Evolutionary conservation across 2,888 invertebrate species (phyloP), one percentile per base, ranked within the genome.

Genomic region (Crossocerus cetratus): DNA sequence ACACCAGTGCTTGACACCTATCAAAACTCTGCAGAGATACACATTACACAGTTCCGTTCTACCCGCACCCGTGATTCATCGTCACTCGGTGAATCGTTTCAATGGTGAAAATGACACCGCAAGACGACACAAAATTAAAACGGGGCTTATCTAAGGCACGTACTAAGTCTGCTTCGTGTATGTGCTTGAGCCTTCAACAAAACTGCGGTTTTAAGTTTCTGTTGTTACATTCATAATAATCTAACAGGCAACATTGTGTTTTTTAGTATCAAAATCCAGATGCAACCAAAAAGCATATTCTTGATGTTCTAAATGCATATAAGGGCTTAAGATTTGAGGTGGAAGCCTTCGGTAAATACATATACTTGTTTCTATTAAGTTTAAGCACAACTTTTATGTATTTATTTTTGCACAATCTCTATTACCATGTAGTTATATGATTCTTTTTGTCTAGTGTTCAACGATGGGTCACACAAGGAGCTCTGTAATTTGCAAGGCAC

Each of bases 401-500:
- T 54, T 67, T 3, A 21, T 11, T 62, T 56, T 20, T 43, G n/a
- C 8, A 1, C 42, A 11, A 55, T 49, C 5, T 0, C 49, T 8
- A 1, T 43, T 44, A 5, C 14, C 18, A 14, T 11, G 18, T 18
- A 3, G 54, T 61, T 58, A 1, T n/a, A 21, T 55, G 49, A 55
- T 63, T 21, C 1, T 56, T 55, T 16, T 68, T 63, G 61, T 76
- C 80, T 90, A 96, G 97, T 96, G 71, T 98, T 98, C 89, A 97
- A 96, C 88, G 97, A 98, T 93, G 98, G 98, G 54, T 92, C 92
- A 0, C 92, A 93, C 55, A 96, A 95, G 90, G 95, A 97, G 68
- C 91, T 99, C 78, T 92, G 98, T 49, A 96, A 95, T 89, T 92
- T 99, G 64, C 94, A 94, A 87, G 99, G 99, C 65, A 99, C 98